Percentiles rank a stretch among this genome's conserved stretches.
These are phyloP conservation scores for Drosophila acutilabella DNA, from an alignment of 2,888 invertebrate genomes.

Conservation along the genomic window DNA sequence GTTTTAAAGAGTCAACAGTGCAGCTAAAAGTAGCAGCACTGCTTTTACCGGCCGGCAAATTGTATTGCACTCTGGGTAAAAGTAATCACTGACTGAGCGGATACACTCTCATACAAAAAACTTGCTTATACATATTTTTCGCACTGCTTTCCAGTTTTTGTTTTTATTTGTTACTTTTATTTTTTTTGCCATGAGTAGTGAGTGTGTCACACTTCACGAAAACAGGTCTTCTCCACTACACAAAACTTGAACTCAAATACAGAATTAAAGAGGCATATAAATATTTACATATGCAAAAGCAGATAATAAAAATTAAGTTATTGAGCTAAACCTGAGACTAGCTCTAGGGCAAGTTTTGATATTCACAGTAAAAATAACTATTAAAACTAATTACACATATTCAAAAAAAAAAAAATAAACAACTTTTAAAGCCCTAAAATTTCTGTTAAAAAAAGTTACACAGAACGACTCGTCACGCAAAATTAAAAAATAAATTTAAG, in stretches of 20 bases:
- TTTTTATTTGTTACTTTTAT: conserved; percentile 10
- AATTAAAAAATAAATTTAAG: no score
- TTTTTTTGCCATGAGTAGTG: conserved; percentile 18
- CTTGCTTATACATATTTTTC: conserved; percentile 32
- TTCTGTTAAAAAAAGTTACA: no score
- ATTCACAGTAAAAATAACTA: no score
- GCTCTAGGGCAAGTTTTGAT: no score
- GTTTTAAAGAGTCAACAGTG: conserved; percentile 12
- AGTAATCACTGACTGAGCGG: conserved; percentile 24
- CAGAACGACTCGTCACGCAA: no score
- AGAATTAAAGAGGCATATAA: conserved; percentile 20
- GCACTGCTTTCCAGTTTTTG: conserved; percentile 17
- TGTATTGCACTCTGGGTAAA: conserved; percentile 39
- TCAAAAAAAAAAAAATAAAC: no score
- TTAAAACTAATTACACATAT: no score
- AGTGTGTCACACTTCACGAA: conserved; percentile 50
- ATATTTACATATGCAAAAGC: conserved; percentile 16
- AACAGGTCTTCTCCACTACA: conserved; percentile 58
- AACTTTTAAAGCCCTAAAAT: no score
- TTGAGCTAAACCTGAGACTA: neutral
- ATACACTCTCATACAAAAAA: conserved; percentile 29
- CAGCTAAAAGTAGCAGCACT: conserved; percentile 17
- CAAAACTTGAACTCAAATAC: conserved; percentile 8
- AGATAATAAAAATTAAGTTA: conserved; percentile 1
- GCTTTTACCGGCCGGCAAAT: conserved; percentile 73